These are phyloP conservation scores for Oreohelix idahoensis DNA, from an alignment of 1,140 invertebrate genomes.

Conservation along the genomic window DNA sequence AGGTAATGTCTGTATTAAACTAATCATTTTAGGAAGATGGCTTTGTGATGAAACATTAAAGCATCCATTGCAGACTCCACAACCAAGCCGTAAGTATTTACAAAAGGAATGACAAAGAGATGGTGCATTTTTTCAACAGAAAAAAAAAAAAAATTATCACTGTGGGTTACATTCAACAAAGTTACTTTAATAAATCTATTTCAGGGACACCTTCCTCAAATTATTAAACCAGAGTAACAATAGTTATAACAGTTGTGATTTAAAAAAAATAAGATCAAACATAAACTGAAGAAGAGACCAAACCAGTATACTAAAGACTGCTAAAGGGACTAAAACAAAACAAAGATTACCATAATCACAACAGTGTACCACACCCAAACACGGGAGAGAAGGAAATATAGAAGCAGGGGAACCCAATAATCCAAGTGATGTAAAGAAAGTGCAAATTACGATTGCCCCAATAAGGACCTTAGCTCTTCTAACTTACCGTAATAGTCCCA, in stretches of 20 bases:
- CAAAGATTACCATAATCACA: neutral
- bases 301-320: neutral
- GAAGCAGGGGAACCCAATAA: neutral
- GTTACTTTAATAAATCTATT: no score
- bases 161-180: neutral
- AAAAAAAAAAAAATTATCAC: neutral
- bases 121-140: neutral
- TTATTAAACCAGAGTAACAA: no score
- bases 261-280: neutral
- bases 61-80: no score
- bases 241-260: neutral
- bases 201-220: no score
- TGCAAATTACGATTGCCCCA: neutral
- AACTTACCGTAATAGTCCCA: constrained; percentile 99
- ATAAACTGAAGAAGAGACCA: neutral
- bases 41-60: no score
- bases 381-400: neutral
- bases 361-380: neutral
- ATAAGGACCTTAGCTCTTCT: neutral
- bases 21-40: no score
- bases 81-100: neutral
- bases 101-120: neutral
- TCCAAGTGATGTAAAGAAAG: neutral
- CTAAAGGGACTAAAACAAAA: neutral
- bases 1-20: no score